Evolutionary conservation across 2,888 invertebrate genomes (phyloP).

Genomic region (Thymelicus acteon): DNA sequence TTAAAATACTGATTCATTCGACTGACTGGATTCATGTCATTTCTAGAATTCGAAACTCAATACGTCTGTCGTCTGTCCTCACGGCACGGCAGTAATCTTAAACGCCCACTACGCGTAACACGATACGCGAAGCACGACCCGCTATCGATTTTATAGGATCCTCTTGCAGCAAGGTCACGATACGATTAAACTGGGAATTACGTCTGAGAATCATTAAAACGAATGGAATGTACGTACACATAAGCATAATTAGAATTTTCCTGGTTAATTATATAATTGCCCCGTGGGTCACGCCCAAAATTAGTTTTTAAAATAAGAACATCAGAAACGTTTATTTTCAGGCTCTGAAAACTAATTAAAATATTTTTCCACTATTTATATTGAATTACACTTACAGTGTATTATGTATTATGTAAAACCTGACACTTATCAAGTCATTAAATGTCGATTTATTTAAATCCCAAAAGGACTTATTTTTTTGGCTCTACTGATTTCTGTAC

Average conservation of each 20-base stretch:
- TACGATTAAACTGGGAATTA: conserved; percentile 30
- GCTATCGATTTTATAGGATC: conserved; percentile 39
- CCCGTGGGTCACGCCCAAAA: too few species aligned
- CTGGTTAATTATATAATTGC: background rate
- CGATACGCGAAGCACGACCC: conserved; percentile 33
- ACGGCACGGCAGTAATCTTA: conserved; percentile 35
- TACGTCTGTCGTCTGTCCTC: conserved; percentile 23
- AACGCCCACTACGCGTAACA: conserved; percentile 33
- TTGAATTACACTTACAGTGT: too few species aligned
- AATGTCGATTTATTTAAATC: too few species aligned
- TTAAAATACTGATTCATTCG: conserved; percentile 6
- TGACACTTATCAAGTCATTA: too few species aligned
- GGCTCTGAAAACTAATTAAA: too few species aligned
- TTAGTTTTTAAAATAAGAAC: too few species aligned
- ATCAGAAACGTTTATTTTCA: too few species aligned
- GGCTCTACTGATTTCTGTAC: too few species aligned
- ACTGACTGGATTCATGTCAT: conserved; percentile 27
- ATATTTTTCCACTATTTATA: too few species aligned
- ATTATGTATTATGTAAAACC: too few species aligned
- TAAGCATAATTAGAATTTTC: background rate
- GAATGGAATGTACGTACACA: background rate
- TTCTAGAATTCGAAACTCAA: conserved; percentile 34
- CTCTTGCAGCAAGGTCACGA: conserved; percentile 38
- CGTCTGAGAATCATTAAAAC: conserved; percentile 9
- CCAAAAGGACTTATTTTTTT: too few species aligned